Evolutionary conservation across 2,797 vertebrate species (phyloP).

Genomic region (Leptodactylus fallax): DNA sequence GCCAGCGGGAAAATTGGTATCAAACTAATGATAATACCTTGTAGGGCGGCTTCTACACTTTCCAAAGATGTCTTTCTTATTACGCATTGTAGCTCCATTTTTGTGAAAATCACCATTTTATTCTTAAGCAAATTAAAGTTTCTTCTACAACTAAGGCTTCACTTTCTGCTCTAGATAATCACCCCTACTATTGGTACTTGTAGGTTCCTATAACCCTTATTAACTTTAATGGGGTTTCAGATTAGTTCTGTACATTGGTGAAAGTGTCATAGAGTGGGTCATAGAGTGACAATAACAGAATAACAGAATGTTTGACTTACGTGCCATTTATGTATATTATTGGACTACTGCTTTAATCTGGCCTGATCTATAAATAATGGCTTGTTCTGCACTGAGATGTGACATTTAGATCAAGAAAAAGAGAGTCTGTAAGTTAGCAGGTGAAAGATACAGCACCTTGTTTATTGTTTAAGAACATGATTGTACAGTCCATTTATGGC

Average conservation of each 20-base stretch:
- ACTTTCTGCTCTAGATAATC: no score
- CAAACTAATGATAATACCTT: no score
- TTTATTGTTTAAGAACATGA: conserved; percentile 11
- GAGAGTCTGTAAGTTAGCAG: not conserved
- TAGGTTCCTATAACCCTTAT: not conserved
- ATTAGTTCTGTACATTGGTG: not conserved
- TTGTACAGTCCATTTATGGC: conserved; percentile 1
- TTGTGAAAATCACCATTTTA: no score
- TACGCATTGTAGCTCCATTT: no score
- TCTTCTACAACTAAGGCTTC: no score
- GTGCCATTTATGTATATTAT: not conserved
- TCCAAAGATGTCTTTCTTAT: no score
- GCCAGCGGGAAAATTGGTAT: no score
- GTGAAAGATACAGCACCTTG: not conserved
- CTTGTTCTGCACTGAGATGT: not conserved
- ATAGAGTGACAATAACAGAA: not conserved
- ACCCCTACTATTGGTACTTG: not conserved
- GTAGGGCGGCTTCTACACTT: no score
- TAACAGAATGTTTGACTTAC: not conserved
- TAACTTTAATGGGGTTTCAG: not conserved
- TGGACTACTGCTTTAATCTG: not conserved
- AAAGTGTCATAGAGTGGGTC: not conserved
- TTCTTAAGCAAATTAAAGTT: no score
- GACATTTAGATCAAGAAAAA: not conserved
- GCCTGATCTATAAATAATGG: not conserved